Evolutionary conservation across 2,888 invertebrate genomes (phyloP).

Genomic region (Eilema sororculum): DNA sequence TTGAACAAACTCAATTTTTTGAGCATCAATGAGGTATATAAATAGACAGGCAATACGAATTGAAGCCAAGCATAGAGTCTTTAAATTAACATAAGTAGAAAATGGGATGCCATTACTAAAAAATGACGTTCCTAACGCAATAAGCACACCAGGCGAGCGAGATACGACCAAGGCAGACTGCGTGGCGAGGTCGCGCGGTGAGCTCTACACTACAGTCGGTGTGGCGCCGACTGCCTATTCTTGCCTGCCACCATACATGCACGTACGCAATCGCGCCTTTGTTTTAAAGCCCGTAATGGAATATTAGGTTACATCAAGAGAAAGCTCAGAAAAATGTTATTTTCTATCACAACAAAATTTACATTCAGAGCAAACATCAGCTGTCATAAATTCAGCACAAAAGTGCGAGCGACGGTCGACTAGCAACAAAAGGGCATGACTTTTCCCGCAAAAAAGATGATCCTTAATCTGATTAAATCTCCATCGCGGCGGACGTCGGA

Average conservation of each 20-base stretch:
- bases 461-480: slow-evolving; percentile 88
- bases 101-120: slow-evolving; percentile 32
- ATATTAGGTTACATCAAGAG: slow-evolving; percentile 31
- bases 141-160: slow-evolving; percentile 64
- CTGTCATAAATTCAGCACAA: slow-evolving; percentile 84
- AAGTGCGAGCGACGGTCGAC: slow-evolving; percentile 83
- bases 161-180: slow-evolving; percentile 73
- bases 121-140: slow-evolving; percentile 47
- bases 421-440: slow-evolving; percentile 86
- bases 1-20: background rate
- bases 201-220: slow-evolving; percentile 67
- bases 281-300: slow-evolving; percentile 29
- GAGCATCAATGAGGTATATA: background rate
- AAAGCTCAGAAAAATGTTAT: slow-evolving; percentile 53
- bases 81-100: slow-evolving; percentile 31
- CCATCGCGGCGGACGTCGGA: slow-evolving; percentile 86
- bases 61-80: slow-evolving; percentile 21
- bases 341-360: slow-evolving; percentile 69
- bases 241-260: slow-evolving; percentile 34
- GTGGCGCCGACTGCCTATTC: slow-evolving; percentile 66
- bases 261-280: slow-evolving; percentile 48
- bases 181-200: slow-evolving; percentile 67
- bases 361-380: slow-evolving; percentile 82
- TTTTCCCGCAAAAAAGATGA: slow-evolving; percentile 86
- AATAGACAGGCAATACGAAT: slow-evolving; percentile 1